Percentiles rank a stretch among this genome's conserved stretches.
Evolutionary conservation across 2,113 vertebrate species (phyloP).

Genomic region (Uria lomvia): DNA sequence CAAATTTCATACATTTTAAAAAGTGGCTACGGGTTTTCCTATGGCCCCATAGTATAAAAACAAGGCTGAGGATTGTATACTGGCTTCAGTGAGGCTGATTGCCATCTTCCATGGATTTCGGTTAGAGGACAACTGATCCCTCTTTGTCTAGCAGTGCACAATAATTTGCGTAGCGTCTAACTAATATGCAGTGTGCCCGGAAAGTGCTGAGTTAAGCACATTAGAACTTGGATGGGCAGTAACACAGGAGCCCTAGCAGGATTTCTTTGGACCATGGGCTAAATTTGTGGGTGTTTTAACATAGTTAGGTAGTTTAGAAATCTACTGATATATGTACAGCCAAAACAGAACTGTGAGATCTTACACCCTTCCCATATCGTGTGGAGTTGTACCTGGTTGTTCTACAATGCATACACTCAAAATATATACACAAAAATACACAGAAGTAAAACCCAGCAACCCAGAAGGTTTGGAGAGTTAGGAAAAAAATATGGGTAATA

Average conservation of each 20-base stretch:
- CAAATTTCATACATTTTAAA: not conserved
- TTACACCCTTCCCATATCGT: not conserved
- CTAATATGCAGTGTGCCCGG: not conserved
- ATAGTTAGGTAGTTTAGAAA: not conserved
- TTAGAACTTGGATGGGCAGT: not conserved
- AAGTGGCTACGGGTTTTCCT: not conserved
- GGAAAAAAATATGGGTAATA: not conserved
- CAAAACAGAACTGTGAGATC: not conserved
- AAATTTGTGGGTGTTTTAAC: not conserved
- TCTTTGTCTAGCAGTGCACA: not conserved
- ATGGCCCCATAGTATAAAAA: not conserved
- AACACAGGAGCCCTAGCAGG: not conserved
- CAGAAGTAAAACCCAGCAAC: not conserved
- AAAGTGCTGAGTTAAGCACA: not conserved
- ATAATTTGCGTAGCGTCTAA: not conserved
- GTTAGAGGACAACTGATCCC: not conserved
- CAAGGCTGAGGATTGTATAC: not conserved
- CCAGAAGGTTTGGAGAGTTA: not conserved
- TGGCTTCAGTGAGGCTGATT: not conserved
- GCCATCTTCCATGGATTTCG: not conserved
- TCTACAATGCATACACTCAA: not conserved
- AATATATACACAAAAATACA: not conserved
- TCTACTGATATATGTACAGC: not conserved
- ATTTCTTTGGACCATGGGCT: not conserved
- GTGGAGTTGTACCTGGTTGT: rapidly evolving